phyloP scores from a whole-genome alignment of 2,888 invertebrate species.

The Lissocephala sabroskyi region DNA sequence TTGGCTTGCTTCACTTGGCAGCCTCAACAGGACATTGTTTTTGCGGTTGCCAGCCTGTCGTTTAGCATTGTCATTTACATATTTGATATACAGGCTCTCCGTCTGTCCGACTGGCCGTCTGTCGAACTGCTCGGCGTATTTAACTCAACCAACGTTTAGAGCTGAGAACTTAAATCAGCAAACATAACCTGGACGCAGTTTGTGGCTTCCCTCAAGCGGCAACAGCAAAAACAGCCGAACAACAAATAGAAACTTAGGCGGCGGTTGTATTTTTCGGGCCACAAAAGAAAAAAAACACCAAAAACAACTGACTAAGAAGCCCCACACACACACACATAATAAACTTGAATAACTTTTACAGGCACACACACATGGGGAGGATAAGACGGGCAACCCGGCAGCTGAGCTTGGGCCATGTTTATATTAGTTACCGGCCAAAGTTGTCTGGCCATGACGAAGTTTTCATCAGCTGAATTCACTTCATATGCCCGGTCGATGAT shows the following conservation, averaged over 20 bases:
- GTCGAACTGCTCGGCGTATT: slow-evolving; percentile 13
- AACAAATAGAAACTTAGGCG: slow-evolving; percentile 7
- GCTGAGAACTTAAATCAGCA: slow-evolving; percentile 41
- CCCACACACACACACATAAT: too few relatives aligned
- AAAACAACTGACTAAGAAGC: not conserved
- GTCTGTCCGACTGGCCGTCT: slow-evolving; percentile 6
- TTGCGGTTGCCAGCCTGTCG: slow-evolving; percentile 2
- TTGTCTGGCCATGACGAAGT: slow-evolving; percentile 1
- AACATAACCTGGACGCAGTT: slow-evolving; percentile 40
- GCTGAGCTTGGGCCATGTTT: slow-evolving; percentile 24
- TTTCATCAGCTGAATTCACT: not conserved
- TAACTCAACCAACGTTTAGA: slow-evolving; percentile 31
- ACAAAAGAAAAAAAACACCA: slow-evolving; percentile 7
- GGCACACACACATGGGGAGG: slow-evolving; percentile 2
- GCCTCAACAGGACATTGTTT: too few relatives aligned
- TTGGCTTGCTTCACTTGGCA: slow-evolving; percentile 11
- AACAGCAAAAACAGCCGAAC: slow-evolving; percentile 3
- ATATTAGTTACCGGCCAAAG: slow-evolving; percentile 25
- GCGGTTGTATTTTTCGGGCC: too few relatives aligned
- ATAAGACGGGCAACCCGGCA: not conserved
- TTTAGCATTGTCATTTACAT: slow-evolving; percentile 28
- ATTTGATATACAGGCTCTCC: slow-evolving; percentile 10
- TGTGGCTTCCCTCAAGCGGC: slow-evolving; percentile 26
- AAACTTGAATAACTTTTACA: slow-evolving; percentile 39
- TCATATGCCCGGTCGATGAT: too few relatives aligned